A percentile compares a stretch with the other conserved stretches of the same genome.
Evolutionary conservation across 1,140 invertebrate genomes (phyloP).

Genomic region (Luehdorfia chinensis): DNA sequence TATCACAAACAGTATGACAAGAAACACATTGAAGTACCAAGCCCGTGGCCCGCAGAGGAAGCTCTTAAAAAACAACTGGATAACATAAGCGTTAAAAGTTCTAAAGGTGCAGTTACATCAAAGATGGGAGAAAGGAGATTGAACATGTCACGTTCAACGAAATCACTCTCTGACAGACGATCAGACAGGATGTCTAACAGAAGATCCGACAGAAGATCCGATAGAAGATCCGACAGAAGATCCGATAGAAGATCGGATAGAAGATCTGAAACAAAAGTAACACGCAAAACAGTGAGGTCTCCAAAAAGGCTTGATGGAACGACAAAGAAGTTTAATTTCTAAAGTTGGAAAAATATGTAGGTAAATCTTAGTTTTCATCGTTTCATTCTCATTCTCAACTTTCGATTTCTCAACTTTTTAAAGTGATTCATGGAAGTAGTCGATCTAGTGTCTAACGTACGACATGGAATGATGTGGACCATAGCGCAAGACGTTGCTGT

Average conservation of each 20-base stretch:
- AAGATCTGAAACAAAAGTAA: constrained; percentile 35
- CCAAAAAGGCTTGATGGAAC: too few relatives aligned
- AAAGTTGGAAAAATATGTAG: constrained; percentile 39
- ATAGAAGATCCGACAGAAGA: constrained; percentile 18
- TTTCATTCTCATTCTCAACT: too few relatives aligned
- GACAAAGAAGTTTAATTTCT: constrained; percentile 36
- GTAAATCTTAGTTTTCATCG: too few relatives aligned
- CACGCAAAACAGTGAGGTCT: too few relatives aligned
- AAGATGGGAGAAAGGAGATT: constrained; percentile 17
- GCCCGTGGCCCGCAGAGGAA: constrained; percentile 52
- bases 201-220: constrained; percentile 6
- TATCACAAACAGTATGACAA: constrained; percentile 67
- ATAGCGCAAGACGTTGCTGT: too few relatives aligned
- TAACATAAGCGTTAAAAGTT: constrained; percentile 40
- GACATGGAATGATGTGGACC: too few relatives aligned
- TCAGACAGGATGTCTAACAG: not conserved
- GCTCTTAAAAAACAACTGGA: constrained; percentile 28
- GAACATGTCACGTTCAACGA: not conserved
- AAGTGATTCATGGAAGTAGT: too few relatives aligned
- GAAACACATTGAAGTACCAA: constrained; percentile 46
- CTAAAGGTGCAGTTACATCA: constrained; percentile 28
- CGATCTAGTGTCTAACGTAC: too few relatives aligned
- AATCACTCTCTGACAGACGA: not conserved
- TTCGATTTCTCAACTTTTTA: too few relatives aligned
- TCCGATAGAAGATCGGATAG: constrained; percentile 11